phyloP scores from a whole-genome alignment of 2,113 vertebrate genomes.

The Neogobius melanostomus region DNA sequence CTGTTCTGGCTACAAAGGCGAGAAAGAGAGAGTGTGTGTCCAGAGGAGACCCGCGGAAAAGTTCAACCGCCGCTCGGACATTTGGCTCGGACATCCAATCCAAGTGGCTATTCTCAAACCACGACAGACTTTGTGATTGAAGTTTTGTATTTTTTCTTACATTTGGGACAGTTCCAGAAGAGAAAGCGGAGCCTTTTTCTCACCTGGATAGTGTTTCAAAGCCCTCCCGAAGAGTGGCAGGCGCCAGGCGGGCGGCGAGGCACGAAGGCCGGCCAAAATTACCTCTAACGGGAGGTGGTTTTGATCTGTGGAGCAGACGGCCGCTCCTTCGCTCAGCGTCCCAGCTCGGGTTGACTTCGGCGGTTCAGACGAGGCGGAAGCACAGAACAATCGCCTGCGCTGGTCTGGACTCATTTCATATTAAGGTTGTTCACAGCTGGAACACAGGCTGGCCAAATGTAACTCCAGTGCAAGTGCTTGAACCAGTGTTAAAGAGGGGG shows the following conservation, averaged over 20 bases:
- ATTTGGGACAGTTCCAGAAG: slow-evolving; percentile 49
- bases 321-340: slow-evolving; percentile 20
- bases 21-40: not conserved
- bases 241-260: slow-evolving; percentile 52
- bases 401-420: too few species aligned
- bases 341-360: too few species aligned
- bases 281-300: not conserved
- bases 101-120: slow-evolving; percentile 44
- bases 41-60: slow-evolving; percentile 28
- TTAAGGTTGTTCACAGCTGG: too few species aligned
- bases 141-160: not conserved
- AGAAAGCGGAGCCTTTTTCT: slow-evolving; percentile 50
- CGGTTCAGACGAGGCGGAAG: too few species aligned
- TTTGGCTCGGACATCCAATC: slow-evolving; percentile 37
- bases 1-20: slow-evolving; percentile 47
- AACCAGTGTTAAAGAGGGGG: too few species aligned
- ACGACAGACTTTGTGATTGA: not conserved
- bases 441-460: too few species aligned
- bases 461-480: too few species aligned
- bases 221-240: slow-evolving; percentile 52
- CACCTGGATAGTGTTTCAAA: slow-evolving; percentile 71
- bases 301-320: slow-evolving; percentile 17
- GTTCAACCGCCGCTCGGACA: slow-evolving; percentile 35
- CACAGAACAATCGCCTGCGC: too few species aligned
- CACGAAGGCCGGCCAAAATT: slow-evolving; percentile 28